Base-by-base conservation (phyloP, 2,888 invertebrate genomes). In the Lasioglossum morio region DNA sequence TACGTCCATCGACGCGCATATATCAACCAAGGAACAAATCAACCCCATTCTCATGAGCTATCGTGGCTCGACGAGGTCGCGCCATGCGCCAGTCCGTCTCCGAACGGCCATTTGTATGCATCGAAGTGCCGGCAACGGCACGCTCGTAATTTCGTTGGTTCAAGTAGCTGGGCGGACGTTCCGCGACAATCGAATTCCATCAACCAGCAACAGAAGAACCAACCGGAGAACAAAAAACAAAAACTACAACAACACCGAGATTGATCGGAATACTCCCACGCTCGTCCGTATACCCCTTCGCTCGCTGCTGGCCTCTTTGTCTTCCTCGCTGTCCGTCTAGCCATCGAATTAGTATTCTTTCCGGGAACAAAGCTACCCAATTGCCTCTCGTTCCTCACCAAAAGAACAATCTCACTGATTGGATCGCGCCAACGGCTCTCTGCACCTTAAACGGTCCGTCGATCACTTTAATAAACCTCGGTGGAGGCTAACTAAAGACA, bases 91-190 rank as follows among this genome's bases (percentile, higher is more conserved):
- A 23, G 34, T 73, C 19, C 40, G 72, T 73, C 37, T 48, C 77
- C 43, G 66, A 63, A 37, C 76, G 27, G 48, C 46, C 69, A 81
- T 89, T 85, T 87, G 63, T 79, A 85, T 87, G 74, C 81, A 79
- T 85, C 48, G 57, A 73, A 48, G 72, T 66, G 37, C 34, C 23
- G 72, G 69, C n/a, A 78, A 63, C 14, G 57, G 30, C 40, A 30
- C 23, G 40, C 37, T 73, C 19, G 72, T 79, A 79, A 85, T 86
- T 85, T 74, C 74, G 48, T 81, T 79, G 60, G 81, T 72, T 16
- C 72, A 66, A 80, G 79, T 76, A 69, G 79, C 53, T 77, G 16
- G 27, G 48, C 40, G 23, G 19, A 69, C 37, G 30, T 34, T 34
- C n/a, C 1, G 4, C 73, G 48, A 74, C 72, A 75, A 40, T 19